Base-by-base conservation (phyloP, 2,113 vertebrate species). In the Anoura caudifer region DNA sequence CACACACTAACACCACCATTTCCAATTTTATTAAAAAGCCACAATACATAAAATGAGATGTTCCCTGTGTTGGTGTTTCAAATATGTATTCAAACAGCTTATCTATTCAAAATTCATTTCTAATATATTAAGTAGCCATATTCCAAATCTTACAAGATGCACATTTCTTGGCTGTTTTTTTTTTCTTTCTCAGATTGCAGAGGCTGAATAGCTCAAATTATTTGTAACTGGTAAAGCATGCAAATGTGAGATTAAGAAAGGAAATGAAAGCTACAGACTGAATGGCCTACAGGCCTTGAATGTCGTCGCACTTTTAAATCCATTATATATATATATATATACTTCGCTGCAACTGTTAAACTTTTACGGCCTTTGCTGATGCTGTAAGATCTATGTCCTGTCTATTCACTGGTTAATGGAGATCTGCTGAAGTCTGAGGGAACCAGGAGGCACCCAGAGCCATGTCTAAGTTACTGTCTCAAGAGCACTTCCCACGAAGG, bases 171-270 rank as follows among this genome's bases (percentile, higher is more conserved):
- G 22, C 82, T 79, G 36, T 38, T 87, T 95, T 69, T 45, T 31
- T 20, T 16, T 36, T 47, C 84, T 16, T 36, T 47, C 84, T 65
- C 43, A 91, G 45, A 5, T 94, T 90, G 15, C 61, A 47, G 92
- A 91, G 84, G 7, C 15, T 73, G 70, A 97, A 91, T 95, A 96
- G 90, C 65, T 90, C 47, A 81, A 90, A 96, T 96, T 84, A 96
- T 70, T 92, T 95, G 81, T 22, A 94, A 50, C 61, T 59, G 47
- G 20, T 43, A 95, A 81, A 86, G 72, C 77, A 94, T 90, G 63
- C 95, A 97, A 90, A 73, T 72, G 22, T 75, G 72, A 82, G 41
- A 83, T 96, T 76, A 52, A 90, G 92, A 85, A 82, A 85, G 33
- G 24, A 90, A 97, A 95, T 63, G 85, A 88, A 95, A 85, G 61